Base-by-base conservation (phyloP, 2,888 invertebrate genomes). In the Plagiodera versicolora region DNA sequence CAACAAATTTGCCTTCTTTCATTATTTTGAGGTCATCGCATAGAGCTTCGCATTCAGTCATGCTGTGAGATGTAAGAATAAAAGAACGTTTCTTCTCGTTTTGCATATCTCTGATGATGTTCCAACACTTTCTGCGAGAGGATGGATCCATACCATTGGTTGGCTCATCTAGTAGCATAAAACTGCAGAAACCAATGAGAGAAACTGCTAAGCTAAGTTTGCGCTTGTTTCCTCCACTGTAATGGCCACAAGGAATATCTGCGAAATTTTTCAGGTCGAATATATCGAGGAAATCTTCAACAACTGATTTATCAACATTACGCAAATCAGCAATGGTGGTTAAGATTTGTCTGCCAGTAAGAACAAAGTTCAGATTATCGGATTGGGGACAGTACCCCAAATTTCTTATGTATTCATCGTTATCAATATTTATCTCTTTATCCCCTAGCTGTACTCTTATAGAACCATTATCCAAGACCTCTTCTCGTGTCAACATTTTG, bases 341-440 rank as follows among this genome's bases (percentile, higher is more conserved):
- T 48, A 96, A 80, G 73, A 90, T 89, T 75, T 94, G 88, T 59
- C 84, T 80, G 0, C 92, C 90, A 8, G 92, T 91, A 75, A 94
- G 84, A 71, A 89, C 88, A 57, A 84, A 86, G 72, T 94, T 89
- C 47, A 95, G 79, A 0, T 92, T 92, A 80, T 91, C 89, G 77
- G 89, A 89, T 82, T 96, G 96, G 0, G 96, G 95, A 77, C 96
- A 96, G 80, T 96, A 96, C 20, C 95, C 94, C 74, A 95, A 85
- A 62, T 85, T 82, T 55, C 85, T 83, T 53, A 90, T 82, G 74
- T 90, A 93, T 87, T 91, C 24, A 11, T 53, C 44, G 5, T 53
- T 28, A 11, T 53, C 35, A 3, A 53, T 17, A 4, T 20, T 20
- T 14, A 53, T 53, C n/a, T 44, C 11, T n/a, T 19, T 20, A 14